Evolutionary conservation across 2,113 vertebrate species (phyloP).

Genomic region (Ondatra zibethicus): DNA sequence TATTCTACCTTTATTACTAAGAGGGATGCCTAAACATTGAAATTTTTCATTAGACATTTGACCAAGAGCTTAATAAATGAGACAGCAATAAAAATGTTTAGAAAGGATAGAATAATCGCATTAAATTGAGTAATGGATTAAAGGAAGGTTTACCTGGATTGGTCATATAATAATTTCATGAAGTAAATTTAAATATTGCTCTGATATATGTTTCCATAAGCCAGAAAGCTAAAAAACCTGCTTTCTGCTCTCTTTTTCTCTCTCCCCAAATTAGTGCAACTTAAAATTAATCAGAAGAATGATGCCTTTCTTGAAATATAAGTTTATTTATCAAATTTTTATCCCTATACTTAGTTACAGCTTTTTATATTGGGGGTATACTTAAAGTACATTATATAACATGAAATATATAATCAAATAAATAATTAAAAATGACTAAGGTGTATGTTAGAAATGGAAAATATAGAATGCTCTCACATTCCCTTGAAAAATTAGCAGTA

Average conservation of each 20-base stretch:
- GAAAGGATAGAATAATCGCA: not conserved
- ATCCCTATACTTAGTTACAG: rapidly evolving
- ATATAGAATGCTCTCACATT: not conserved
- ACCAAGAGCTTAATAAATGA: not conserved
- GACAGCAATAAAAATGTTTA: rapidly evolving
- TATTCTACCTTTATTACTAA: not conserved
- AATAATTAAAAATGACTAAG: not conserved
- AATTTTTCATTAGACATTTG: not conserved
- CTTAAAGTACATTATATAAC: not conserved
- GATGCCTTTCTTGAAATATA: not conserved
- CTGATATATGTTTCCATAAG: not conserved
- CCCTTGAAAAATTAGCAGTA: not conserved
- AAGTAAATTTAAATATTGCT: not conserved
- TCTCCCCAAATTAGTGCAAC: rapidly evolving
- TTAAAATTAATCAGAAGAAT: not conserved
- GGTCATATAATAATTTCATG: not conserved
- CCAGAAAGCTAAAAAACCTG: not conserved
- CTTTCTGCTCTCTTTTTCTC: not conserved
- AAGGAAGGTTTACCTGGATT: not conserved
- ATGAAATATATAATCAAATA: not conserved
- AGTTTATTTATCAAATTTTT: not conserved
- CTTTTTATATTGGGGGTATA: not conserved
- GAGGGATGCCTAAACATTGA: not conserved
- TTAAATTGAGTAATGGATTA: not conserved
- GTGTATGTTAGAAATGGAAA: not conserved